Conservation (phyloP, 2,113 vertebrate species). For the Cromileptes altivelis region DNA sequence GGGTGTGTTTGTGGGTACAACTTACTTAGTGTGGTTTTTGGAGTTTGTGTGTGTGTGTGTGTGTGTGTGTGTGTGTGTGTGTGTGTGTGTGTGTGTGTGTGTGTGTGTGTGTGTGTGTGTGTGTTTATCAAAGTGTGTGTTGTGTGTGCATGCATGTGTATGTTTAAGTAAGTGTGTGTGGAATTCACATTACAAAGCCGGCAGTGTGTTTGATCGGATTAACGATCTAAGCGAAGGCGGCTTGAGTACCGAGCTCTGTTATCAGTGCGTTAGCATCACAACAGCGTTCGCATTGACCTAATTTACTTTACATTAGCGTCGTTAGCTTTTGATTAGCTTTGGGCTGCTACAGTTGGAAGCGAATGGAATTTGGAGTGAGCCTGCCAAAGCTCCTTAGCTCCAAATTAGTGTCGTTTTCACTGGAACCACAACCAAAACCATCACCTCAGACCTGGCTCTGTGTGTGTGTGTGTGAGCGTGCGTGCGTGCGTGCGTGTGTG, state of each 20-base stretch:
- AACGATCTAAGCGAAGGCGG: conserved; percentile 1
- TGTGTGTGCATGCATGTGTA: conserved; percentile 16
- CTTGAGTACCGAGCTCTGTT: not conserved
- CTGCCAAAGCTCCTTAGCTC: conserved; percentile 66
- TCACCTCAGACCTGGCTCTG: conserved; percentile 72
- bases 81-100: conserved; percentile 30
- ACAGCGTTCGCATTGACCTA: conserved; percentile 3
- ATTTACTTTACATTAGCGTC: conserved; percentile 25
- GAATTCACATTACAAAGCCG: conserved; percentile 42
- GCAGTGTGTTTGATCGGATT: conserved; percentile 55
- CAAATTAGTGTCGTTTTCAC: conserved; percentile 77
- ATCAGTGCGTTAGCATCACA: conserved; percentile 29
- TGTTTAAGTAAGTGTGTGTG: conserved; percentile 27
- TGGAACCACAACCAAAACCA: conserved; percentile 75
- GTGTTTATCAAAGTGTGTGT: conserved; percentile 34
- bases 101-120: conserved; percentile 14
- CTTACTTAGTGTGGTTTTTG: conserved; percentile 58
- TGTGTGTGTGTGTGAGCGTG: conserved; percentile 41
- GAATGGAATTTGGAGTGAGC: conserved; percentile 46
- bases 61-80: conserved; percentile 21
- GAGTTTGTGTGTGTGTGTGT: conserved; percentile 35
- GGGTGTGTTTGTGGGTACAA: conserved; percentile 55
- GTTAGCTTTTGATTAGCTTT: conserved; percentile 38
- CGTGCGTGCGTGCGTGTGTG: conserved; percentile 23
- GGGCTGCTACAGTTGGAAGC: conserved; percentile 5